Evolutionary conservation across 2,113 vertebrate species (phyloP).

Genomic region (Myiozetetes cayanensis): DNA sequence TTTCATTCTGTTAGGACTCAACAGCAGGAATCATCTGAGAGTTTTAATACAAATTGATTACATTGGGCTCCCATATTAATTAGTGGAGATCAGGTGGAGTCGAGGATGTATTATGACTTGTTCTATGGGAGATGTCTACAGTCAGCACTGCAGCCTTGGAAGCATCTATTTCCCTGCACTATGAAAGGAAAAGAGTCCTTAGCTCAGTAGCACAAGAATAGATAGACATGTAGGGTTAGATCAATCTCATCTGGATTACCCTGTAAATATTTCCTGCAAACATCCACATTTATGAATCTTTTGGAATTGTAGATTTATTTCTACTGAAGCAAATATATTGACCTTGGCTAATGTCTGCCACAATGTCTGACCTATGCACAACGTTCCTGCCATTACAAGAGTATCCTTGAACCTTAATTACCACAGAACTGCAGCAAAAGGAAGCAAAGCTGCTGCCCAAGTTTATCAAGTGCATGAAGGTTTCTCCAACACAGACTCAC

Average conservation of each 20-base stretch:
- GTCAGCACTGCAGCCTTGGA: background rate
- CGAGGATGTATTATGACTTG: background rate
- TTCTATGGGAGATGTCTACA: background rate
- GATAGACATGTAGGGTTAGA: background rate
- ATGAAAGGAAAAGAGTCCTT: background rate
- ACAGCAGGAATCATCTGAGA: background rate
- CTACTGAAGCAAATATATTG: background rate
- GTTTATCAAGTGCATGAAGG: background rate
- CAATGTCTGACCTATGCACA: background rate
- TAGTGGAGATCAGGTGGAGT: background rate
- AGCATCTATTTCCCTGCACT: background rate
- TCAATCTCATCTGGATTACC: background rate
- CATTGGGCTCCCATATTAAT: background rate
- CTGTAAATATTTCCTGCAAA: background rate
- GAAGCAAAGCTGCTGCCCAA: background rate
- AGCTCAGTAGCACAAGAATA: background rate
- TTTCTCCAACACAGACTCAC: background rate
- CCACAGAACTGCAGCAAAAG: background rate
- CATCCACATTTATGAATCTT: background rate
- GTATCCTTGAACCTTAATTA: background rate
- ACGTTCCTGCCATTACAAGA: background rate
- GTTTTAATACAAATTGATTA: background rate
- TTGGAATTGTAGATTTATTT: background rate
- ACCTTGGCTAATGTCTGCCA: background rate
- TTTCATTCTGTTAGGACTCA: background rate